Percentiles rank a stretch among this genome's conserved stretches.
Conservation (phyloP, 2,888 invertebrate genomes). For the Theodoxus fluviatilis region DNA sequence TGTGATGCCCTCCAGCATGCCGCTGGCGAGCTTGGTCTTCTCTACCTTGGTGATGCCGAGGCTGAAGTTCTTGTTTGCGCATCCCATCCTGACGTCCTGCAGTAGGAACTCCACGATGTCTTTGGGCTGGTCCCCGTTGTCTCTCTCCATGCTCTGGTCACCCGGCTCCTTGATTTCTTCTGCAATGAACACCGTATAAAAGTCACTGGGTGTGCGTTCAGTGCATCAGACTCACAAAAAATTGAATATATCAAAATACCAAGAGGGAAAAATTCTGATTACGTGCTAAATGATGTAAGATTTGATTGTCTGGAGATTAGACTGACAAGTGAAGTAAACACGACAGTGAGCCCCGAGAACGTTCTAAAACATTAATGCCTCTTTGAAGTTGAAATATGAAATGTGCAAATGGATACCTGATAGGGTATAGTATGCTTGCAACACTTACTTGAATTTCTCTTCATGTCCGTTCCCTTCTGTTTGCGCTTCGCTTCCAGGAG, state of each 20-base stretch:
- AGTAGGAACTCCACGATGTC: slow-evolving; percentile 60
- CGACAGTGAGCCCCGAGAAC: no score
- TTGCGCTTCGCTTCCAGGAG: slow-evolving; percentile 81
- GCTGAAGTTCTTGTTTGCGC: slow-evolving; percentile 47
- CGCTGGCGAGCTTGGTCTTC: slow-evolving; percentile 46
- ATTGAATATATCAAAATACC: neutral
- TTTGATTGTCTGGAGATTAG: neutral
- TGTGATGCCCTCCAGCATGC: slow-evolving; percentile 25
- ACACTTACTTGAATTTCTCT: slow-evolving; percentile 33
- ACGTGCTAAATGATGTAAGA: neutral
- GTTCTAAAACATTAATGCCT: no score
- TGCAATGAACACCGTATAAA: slow-evolving; percentile 25
- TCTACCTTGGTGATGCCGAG: slow-evolving; percentile 56
- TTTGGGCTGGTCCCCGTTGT: slow-evolving; percentile 37
- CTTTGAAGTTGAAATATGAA: no score
- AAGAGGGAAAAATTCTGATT: neutral
- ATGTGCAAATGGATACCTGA: no score
- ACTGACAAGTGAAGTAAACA: neutral
- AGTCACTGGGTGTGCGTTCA: neutral
- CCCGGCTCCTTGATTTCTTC: slow-evolving; percentile 34
- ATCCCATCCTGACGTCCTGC: slow-evolving; percentile 60
- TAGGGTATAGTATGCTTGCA: no score
- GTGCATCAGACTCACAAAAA: neutral
- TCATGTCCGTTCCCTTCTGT: slow-evolving; percentile 68
- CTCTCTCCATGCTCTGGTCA: slow-evolving; percentile 36